phyloP scores from a whole-genome alignment of 2,888 invertebrate genomes.

The Gortyna flavago region DNA sequence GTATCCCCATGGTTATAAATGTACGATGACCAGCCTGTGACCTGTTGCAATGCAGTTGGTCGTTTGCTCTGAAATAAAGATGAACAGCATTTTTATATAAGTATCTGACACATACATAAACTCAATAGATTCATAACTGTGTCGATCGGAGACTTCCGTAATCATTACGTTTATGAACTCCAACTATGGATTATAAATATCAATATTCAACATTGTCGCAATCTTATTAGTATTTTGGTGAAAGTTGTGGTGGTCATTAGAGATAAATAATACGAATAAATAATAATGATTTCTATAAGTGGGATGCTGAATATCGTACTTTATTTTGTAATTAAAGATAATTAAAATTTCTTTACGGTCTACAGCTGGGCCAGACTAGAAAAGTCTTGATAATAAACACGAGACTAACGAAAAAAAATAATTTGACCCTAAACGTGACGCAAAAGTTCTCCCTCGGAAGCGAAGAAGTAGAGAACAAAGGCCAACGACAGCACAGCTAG shows the following conservation, averaged over 20 bases:
- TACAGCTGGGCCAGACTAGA: background rate
- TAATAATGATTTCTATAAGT: background rate
- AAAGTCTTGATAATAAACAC: background rate
- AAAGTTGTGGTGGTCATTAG: slow-evolving; percentile 40
- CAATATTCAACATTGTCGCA: slow-evolving; percentile 54
- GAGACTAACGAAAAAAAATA: background rate
- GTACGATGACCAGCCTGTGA: slow-evolving; percentile 68
- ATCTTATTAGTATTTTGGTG: slow-evolving; percentile 52
- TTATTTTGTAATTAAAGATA: background rate
- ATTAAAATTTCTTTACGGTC: background rate
- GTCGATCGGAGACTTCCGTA: slow-evolving; percentile 38
- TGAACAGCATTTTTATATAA: slow-evolving; percentile 80
- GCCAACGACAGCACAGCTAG: background rate
- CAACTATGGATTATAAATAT: slow-evolving; percentile 30
- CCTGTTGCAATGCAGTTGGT: slow-evolving; percentile 66
- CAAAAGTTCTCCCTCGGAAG: no score
- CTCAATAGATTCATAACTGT: slow-evolving; percentile 71
- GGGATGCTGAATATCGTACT: background rate
- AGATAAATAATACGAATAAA: slow-evolving; percentile 32
- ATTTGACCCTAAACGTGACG: background rate
- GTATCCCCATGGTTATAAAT: slow-evolving; percentile 73
- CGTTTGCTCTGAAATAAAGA: slow-evolving; percentile 74
- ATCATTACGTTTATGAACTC: slow-evolving; percentile 53
- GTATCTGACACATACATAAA: slow-evolving; percentile 72
- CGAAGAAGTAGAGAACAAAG: background rate